Conservation (phyloP, 2,888 invertebrate genomes). For the Panorpa germanica region DNA sequence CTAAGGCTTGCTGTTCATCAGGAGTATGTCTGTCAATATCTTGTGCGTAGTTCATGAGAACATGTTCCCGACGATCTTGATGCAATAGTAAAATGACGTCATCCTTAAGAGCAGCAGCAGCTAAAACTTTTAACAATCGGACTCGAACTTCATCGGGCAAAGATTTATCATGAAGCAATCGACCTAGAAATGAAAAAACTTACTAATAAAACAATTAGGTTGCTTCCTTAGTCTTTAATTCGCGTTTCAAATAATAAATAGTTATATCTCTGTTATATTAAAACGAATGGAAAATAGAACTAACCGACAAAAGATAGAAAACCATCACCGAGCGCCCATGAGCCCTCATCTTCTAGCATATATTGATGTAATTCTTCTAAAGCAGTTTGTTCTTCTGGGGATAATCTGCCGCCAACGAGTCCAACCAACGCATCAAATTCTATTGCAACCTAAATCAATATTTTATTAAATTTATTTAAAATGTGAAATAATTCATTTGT, state of each 20-base stretch:
- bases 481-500: constrained; percentile 2
- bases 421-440: constrained; percentile 56
- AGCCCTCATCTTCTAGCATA: constrained; percentile 73
- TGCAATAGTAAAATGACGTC: constrained; percentile 78
- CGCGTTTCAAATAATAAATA: constrained; percentile 3
- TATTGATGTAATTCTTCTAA: constrained; percentile 75
- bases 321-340: constrained; percentile 81
- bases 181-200: constrained; percentile 25
- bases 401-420: constrained; percentile 49
- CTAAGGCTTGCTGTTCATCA: constrained; percentile 61
- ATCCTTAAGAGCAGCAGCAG: constrained; percentile 64
- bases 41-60: constrained; percentile 72
- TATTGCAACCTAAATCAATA: constrained; percentile 32
- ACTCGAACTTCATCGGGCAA: constrained; percentile 40
- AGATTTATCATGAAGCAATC: constrained; percentile 38
- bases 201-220: too few relatives aligned
- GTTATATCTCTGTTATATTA: background rate
- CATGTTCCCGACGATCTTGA: constrained; percentile 76
- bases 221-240: too few relatives aligned
- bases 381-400: constrained; percentile 53
- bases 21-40: constrained; percentile 54
- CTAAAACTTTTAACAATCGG: constrained; percentile 48
- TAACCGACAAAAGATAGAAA: constrained; percentile 66
- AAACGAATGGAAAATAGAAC: constrained; percentile 12
- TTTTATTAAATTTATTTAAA: background rate